Base-by-base conservation (phyloP, 2,888 invertebrate species). In the Iphiclides podalirius region DNA sequence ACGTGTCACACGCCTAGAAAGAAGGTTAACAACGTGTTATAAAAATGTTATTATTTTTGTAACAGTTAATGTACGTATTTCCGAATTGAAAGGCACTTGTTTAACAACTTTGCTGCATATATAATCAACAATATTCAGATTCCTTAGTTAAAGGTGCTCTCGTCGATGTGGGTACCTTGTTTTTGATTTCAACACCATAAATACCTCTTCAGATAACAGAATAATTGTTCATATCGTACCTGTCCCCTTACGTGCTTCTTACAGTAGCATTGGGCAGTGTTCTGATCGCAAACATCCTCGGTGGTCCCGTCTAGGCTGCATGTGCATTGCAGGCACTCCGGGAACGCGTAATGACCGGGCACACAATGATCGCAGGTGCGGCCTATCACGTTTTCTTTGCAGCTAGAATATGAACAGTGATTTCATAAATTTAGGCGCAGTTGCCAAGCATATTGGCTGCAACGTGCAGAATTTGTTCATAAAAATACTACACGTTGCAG, bases 361-460 rank as follows among this genome's bases (percentile, higher is more conserved):
- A 91, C 83, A 71, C 99, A 99, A 45, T 91, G 92, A 70, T 98
- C 96, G 75, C 99, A 99, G 13, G 93, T 93, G 1, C 98, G 91
- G 0, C 97, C 97, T 1, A 95, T 95, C 16, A 99, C 93, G 69
- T 97, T 95, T 15, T 91, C 90, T 54, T 95, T 94, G 72, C 98
- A 99, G 0, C 92, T 93, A 67, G 1, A 65, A 41, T 2, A 31
- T 28, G 41, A 52, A 39, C 20, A 46, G 26, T 20, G 31, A 36
- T 23, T n/a, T 40, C 20, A 28, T 46, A 16, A 11, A 14, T 35
- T 14, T n/a, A 31, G 4, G 7, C 8, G 8, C 20, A 7, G 11
- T 2, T 7, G 11, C 3, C 12, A 20, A 20, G 6, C 3, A 4
- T 20, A 4, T 20, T 20, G 3, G 20, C 3, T 20, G 20, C 6